These are phyloP conservation scores for Furcula furcula DNA, from an alignment of 2,888 invertebrate species.

Conservation along the genomic window DNA sequence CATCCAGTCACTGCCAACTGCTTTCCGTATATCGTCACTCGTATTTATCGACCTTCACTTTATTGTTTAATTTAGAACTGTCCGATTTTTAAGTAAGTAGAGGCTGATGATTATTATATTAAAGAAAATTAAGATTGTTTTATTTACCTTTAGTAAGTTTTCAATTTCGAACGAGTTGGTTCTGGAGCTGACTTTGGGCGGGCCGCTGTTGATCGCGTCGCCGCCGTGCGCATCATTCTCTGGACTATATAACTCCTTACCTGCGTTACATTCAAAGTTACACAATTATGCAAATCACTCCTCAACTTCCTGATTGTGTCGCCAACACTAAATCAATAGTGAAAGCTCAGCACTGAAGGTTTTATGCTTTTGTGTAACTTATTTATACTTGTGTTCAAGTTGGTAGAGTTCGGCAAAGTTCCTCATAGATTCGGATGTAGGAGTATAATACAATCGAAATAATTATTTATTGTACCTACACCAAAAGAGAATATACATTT, in stretches of 20 bases:
- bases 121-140: not conserved
- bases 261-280: constrained; percentile 50
- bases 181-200: constrained; percentile 87
- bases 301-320: constrained; percentile 2
- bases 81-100: no score
- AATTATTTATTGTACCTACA: no score
- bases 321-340: constrained; percentile 2
- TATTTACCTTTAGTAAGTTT: constrained; percentile 90
- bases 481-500: no score
- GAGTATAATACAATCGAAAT: no score
- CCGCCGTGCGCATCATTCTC: constrained; percentile 74
- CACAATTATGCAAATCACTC: constrained; percentile 6
- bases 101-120: not conserved
- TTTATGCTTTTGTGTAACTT: no score
- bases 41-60: no score
- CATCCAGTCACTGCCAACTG: no score
- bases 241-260: constrained; percentile 89
- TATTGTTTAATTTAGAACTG: no score
- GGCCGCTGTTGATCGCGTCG: constrained; percentile 54
- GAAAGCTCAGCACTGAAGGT: no score
- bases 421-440: no score
- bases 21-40: no score
- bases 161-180: constrained; percentile 98
- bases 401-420: not conserved
- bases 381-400: no score